Evolutionary conservation across 2,888 invertebrate species (phyloP), one percentile per base, ranked within the genome.

Genomic region (Drosophila mulleri): DNA sequence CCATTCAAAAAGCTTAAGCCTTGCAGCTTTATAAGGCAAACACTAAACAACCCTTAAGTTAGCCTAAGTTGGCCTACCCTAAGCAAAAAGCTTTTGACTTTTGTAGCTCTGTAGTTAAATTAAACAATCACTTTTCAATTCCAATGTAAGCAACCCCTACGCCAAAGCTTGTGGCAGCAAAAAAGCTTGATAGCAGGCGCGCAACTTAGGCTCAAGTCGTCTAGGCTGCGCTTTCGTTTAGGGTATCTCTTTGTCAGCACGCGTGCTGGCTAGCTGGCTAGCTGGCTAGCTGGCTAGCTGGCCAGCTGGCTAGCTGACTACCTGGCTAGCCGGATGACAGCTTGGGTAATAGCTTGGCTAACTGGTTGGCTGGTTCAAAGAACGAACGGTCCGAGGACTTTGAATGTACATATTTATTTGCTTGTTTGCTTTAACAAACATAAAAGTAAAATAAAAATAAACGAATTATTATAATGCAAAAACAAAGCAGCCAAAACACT

Each of bases 331-430:
- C 32, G 32, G 11, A 3, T 32, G 32, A 32, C 32, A 32, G 11
- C 32, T 32, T 7, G 48, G 18, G 18, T 37, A 14, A 37, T 14
- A 14, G 37, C 12, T 41, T 44, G 32, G 47, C 47, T 8, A 18
- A 16, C 18, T 26, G 50, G 18, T 18, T 16, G 61, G n/a, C 29
- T 59, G 45, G 65, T 57, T 63, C 48, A 73, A 68, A 63, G 62
- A 72, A 65, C 59, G 59, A 8, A 35, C 52, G 14, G 42, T 18
- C 12, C 20, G 52, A 68, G 72, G 69, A 68, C 75, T 72, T 78
- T 69, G 78, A 39, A 67, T 68, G 64, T 26, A n/a, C n/a, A n/a
- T n/a, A 20, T 29, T 39, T 41, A 41, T 12, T 26, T 26, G 3
- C 4, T 9, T 71, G 39, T 64, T 72, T 63, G 9, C 44, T 39